Base-by-base conservation (phyloP, 2,888 invertebrate genomes). In the Argyra leucocephala region DNA sequence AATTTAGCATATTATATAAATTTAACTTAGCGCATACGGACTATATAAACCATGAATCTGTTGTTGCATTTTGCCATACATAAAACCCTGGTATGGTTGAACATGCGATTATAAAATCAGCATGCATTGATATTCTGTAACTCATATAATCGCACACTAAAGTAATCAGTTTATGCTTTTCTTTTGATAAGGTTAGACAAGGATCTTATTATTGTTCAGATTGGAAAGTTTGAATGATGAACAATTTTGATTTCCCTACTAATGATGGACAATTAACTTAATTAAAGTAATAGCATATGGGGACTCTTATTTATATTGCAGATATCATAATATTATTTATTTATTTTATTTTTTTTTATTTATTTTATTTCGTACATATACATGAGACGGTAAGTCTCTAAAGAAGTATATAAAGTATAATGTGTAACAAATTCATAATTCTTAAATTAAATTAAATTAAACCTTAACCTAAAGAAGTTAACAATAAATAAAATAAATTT, bases 31-130 rank as follows among this genome's bases (percentile, higher is more conserved):
- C 85, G 76, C 92, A 92, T 58, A 97, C 81, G 0, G 95, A 89
- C 80, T 96, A 96, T 82, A 97, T 90, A 75, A 96, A 97, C 96
- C 96, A 97, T 0, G 96, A 95, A 3, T 96, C 96, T 64, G 91
- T 87, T 10, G 91, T 91, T 36, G 93, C 93, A 75, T 96, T 96
- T 62, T 96, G 86, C 96, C 96, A 96, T 0, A 96, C 94, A 79
- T 88, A 96, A 78, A 87, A 94, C 60, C 96, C 91, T 84, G 96
- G 93, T 64, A 95, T 90, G 22, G 95, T 96, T 3, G 96, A 96
- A 78, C 92, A 96, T 9, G 91, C 92, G 74, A 96, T 91, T 62
- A 97, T 81, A 76, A 96, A 94, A 79, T 97, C 96, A 0, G 96
- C 94, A 81, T 94, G 92, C 21, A 87, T 84, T 4, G 96, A 96